Base-by-base conservation (phyloP, 2,888 invertebrate genomes). In the Macaria notata region DNA sequence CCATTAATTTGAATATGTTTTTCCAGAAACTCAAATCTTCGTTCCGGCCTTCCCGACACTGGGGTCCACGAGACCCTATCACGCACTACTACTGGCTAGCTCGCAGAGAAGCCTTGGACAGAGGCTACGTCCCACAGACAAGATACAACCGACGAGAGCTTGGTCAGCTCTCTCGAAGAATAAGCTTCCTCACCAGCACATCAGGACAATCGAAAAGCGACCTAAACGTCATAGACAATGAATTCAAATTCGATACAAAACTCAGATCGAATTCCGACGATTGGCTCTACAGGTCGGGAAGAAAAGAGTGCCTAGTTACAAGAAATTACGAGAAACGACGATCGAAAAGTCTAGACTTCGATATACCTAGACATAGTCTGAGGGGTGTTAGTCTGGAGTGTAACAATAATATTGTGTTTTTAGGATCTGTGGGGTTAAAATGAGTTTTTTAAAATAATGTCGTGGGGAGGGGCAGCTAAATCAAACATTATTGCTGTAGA, bases 61-160 rank as follows among this genome's bases (percentile, higher is more conserved):
- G 90, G 90, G 90, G 90, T 2, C 90, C 90, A 0, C 73, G 87
- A 38, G 89, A 90, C 63, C 89, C 89, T 4, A 86, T 91, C 61
- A 81, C 84, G 0, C 88, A 88, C 60, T 86, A 89, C 70, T 86
- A 88, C 69, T 90, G 90, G 90, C 62, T 85, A 56, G 78, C 84
- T 6, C 73, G 83, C 3, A 76, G 88, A 1, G 84, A 86, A 31
- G 81, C 83, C 51, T 49, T 66, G 3, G 73, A 73, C 0, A 64
- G 74, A 2, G 75, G 70, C 0, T 66, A 72, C 50, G 44, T 65
- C 0, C 49, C 58, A 0, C 64, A 68, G 4, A 69, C 65, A 1
- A 69, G 75, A 31, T 83, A 81, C 61, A 69, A 72, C 19, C 67
- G 81, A 8, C 74, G 83, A 1, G 76, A 77, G 49, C 62, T 83